Evolutionary conservation across 2,888 invertebrate species (phyloP).

Genomic region (Beris morrisii): DNA sequence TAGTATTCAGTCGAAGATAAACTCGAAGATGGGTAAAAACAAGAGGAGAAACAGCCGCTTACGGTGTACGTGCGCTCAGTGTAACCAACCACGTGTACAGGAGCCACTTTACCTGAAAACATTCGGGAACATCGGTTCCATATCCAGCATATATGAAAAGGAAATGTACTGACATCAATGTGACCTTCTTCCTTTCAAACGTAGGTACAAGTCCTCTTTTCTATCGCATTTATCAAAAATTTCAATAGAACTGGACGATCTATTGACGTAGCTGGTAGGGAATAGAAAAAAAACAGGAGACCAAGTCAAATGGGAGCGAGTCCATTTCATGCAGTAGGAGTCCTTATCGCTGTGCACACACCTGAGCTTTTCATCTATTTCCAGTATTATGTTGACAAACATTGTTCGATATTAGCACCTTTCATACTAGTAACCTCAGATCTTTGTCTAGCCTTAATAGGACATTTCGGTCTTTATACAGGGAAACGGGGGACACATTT

Average conservation of each 20-base stretch:
- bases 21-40: conserved; percentile 9
- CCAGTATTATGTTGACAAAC: conserved; percentile 11
- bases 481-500: not conserved
- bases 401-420: conserved; percentile 2
- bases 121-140: conserved; percentile 1
- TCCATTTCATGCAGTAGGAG: conserved; percentile 19
- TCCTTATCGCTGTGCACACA: conserved; percentile 20
- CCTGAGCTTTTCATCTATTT: conserved; percentile 3
- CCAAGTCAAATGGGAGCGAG: conserved; percentile 19
- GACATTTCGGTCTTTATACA: conserved; percentile 7
- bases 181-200: conserved; percentile 26
- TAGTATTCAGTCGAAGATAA: conserved; percentile 25
- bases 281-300: conserved; percentile 10
- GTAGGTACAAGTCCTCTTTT: conserved; percentile 26
- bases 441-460: conserved; percentile 8
- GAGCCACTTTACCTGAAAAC: conserved; percentile 17
- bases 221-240: conserved; percentile 36
- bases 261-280: conserved; percentile 34
- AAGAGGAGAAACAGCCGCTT: not conserved
- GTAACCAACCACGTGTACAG: conserved; percentile 16
- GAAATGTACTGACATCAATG: conserved; percentile 11
- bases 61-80: conserved; percentile 16
- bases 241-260: conserved; percentile 37
- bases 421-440: conserved; percentile 11
- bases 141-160: conserved; percentile 17